Conservation (phyloP, 1,140 invertebrate species). For the Hydropsyche tenuis region DNA sequence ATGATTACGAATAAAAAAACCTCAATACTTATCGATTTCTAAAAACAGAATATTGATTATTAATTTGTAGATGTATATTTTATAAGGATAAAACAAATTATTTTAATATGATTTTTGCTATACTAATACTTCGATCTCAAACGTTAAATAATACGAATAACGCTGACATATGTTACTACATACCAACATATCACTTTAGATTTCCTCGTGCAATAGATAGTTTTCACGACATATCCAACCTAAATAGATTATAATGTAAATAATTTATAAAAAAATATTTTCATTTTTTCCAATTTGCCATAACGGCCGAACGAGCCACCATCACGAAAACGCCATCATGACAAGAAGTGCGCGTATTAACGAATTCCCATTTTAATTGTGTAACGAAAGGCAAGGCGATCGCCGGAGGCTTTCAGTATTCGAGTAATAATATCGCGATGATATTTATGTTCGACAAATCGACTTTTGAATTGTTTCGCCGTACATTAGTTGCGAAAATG, state of each 20-base stretch:
- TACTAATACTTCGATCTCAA: too few relatives aligned
- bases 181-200: conserved; percentile 16
- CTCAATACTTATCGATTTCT: too few relatives aligned
- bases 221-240: conserved; percentile 10
- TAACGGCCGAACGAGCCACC: too few relatives aligned
- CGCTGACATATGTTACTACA: not conserved
- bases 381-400: not conserved
- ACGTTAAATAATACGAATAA: not conserved
- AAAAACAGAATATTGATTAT: too few relatives aligned
- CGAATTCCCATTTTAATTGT: not conserved
- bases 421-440: conserved; percentile 6
- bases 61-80: too few relatives aligned
- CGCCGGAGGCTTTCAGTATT: not conserved
- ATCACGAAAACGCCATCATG: too few relatives aligned
- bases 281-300: not conserved
- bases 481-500: not conserved
- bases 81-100: too few relatives aligned
- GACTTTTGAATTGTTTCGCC: conserved; percentile 6
- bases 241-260: conserved; percentile 2
- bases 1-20: too few relatives aligned
- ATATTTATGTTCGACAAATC: not conserved
- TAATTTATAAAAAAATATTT: not conserved
- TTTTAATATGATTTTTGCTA: too few relatives aligned
- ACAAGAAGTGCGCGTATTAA: too few relatives aligned
- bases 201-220: conserved; percentile 12